phyloP scores from a whole-genome alignment of 2,113 vertebrate species.

The Vicugna pacos region DNA sequence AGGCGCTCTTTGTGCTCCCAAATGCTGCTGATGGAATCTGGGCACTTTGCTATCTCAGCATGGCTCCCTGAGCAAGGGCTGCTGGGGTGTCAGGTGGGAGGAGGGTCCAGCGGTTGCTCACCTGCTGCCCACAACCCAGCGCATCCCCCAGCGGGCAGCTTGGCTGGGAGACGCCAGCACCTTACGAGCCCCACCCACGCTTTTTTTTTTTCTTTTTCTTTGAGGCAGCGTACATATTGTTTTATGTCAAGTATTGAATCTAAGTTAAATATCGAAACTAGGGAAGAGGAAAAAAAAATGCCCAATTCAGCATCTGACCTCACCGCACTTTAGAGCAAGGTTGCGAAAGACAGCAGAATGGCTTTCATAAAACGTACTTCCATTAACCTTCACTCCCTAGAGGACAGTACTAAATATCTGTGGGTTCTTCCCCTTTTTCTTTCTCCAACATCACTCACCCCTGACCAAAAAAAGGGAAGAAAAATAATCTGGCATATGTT shows the following conservation, averaged over 20 bases:
- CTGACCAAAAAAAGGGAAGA: neutral
- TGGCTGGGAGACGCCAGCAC: accelerated
- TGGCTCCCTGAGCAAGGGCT: neutral
- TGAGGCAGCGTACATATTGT: neutral
- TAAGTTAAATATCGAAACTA: neutral
- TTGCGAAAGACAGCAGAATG: neutral
- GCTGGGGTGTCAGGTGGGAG: accelerated
- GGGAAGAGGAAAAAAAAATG: neutral
- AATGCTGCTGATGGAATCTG: neutral
- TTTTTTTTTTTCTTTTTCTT: neutral
- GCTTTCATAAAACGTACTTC: neutral
- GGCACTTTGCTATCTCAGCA: neutral
- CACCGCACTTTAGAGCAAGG: neutral
- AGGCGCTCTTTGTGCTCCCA: neutral
- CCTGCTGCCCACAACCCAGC: accelerated
- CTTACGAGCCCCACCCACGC: accelerated
- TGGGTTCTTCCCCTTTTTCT: neutral
- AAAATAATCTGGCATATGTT: neutral
- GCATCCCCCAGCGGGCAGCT: too few species aligned
- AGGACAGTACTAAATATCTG: neutral
- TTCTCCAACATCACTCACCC: neutral
- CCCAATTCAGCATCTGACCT: neutral
- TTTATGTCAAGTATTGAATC: neutral
- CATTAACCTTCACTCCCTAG: neutral
- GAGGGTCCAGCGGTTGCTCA: neutral